phyloP scores from a whole-genome alignment of 1,140 invertebrate genomes.

The Anastrepha ludens region DNA sequence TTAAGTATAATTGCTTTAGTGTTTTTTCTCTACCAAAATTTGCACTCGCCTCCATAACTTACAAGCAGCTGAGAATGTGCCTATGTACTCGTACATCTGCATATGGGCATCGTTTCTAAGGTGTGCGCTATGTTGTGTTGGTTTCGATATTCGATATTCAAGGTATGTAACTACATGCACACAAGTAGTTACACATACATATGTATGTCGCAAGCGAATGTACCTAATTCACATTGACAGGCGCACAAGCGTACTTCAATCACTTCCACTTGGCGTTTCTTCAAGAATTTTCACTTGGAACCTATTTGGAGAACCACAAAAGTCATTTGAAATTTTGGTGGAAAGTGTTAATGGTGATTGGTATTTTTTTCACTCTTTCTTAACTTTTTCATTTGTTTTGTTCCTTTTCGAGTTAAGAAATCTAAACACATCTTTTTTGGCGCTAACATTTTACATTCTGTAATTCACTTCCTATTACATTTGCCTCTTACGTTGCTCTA shows the following conservation, averaged over 20 bases:
- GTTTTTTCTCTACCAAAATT: background rate
- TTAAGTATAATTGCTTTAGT: background rate
- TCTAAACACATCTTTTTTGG: background rate
- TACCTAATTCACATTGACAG: slow-evolving; percentile 12
- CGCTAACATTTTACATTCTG: background rate
- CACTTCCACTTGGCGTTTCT: slow-evolving; percentile 11
- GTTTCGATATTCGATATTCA: background rate
- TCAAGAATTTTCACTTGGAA: background rate
- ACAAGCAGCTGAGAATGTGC: background rate
- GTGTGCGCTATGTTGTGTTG: background rate
- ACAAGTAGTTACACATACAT: background rate
- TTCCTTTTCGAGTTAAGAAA: background rate
- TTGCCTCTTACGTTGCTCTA: background rate
- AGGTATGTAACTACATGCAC: background rate
- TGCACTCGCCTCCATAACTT: background rate
- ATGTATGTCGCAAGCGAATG: background rate
- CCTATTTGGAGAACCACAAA: background rate
- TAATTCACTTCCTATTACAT: background rate
- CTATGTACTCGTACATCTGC: background rate
- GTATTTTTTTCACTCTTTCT: background rate
- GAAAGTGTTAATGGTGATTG: background rate
- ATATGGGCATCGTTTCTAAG: background rate
- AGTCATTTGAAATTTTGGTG: background rate
- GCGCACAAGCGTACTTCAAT: background rate
- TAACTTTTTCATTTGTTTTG: background rate